Evolutionary conservation across 2,797 vertebrate species (phyloP).

Genomic region (Sebastes taczanowskii): DNA sequence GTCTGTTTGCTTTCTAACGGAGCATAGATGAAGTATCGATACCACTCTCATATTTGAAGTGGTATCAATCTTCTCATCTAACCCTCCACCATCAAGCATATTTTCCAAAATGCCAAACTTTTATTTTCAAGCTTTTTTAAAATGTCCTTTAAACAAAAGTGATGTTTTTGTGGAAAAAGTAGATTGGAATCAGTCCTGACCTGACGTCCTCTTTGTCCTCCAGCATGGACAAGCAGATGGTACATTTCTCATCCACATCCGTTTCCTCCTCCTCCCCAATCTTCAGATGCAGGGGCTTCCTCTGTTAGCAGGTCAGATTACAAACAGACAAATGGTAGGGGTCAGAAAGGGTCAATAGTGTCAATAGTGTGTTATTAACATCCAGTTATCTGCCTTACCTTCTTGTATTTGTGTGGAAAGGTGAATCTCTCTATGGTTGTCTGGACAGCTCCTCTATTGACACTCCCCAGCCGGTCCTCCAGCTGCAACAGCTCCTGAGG

Average conservation of each 20-base stretch:
- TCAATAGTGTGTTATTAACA: not conserved
- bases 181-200: slow-evolving; percentile 69
- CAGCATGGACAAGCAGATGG: slow-evolving; percentile 97
- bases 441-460: slow-evolving; percentile 93
- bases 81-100: not conserved
- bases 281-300: slow-evolving; percentile 93
- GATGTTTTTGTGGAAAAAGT: not conserved
- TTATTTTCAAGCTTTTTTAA: not conserved
- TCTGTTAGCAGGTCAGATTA: slow-evolving; percentile 75
- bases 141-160: not conserved
- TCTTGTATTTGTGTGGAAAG: slow-evolving; percentile 99
- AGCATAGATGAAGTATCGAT: not conserved
- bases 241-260: slow-evolving; percentile 97
- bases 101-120: not conserved
- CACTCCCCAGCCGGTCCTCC: slow-evolving; percentile 94
- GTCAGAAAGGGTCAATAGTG: not conserved
- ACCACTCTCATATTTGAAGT: not conserved
- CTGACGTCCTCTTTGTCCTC: slow-evolving; percentile 97
- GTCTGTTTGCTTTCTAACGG: not conserved
- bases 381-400: slow-evolving; percentile 79
- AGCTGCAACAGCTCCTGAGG: slow-evolving; percentile 94
- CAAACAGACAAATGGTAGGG: slow-evolving; percentile 5
- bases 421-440: slow-evolving; percentile 98
- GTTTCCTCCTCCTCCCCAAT: slow-evolving; percentile 91
- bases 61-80: not conserved